Conservation (phyloP, 2,113 vertebrate genomes). For the Thunnus thynnus region DNA sequence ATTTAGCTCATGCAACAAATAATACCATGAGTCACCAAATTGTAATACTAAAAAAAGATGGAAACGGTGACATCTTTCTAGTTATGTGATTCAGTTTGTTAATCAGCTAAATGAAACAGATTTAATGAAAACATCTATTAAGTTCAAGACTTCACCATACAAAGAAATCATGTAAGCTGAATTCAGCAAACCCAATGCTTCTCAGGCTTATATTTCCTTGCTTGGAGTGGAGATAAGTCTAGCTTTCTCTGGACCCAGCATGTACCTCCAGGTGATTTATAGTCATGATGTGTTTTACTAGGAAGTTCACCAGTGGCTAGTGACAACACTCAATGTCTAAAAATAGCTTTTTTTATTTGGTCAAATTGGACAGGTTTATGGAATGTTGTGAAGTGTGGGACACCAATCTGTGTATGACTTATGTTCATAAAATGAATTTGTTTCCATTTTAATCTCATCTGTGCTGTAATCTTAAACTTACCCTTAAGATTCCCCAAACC, state of each 20-base stretch:
- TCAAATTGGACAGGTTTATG: slow-evolving; percentile 8
- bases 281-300: slow-evolving; percentile 7
- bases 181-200: not conserved
- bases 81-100: not conserved
- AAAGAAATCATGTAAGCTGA: too few species aligned
- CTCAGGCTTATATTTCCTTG: not conserved
- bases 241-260: slow-evolving; percentile 2
- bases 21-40: not conserved
- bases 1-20: not conserved
- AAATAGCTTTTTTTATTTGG: slow-evolving; percentile 19
- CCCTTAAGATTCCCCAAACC: too few species aligned
- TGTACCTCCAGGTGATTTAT: slow-evolving; percentile 1
- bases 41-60: not conserved
- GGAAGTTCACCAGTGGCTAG: slow-evolving; percentile 22
- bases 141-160: not conserved
- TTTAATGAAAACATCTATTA: not conserved
- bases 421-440: not conserved
- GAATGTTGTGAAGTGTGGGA: not conserved
- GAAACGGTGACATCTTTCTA: not conserved
- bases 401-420: not conserved
- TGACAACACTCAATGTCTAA: not conserved
- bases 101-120: slow-evolving; percentile 3
- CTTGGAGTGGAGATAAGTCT: slow-evolving; percentile 19
- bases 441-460: not conserved
- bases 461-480: too few species aligned